Base-by-base conservation (phyloP, 1,140 invertebrate genomes). In the Aporrectodea caliginosa region DNA sequence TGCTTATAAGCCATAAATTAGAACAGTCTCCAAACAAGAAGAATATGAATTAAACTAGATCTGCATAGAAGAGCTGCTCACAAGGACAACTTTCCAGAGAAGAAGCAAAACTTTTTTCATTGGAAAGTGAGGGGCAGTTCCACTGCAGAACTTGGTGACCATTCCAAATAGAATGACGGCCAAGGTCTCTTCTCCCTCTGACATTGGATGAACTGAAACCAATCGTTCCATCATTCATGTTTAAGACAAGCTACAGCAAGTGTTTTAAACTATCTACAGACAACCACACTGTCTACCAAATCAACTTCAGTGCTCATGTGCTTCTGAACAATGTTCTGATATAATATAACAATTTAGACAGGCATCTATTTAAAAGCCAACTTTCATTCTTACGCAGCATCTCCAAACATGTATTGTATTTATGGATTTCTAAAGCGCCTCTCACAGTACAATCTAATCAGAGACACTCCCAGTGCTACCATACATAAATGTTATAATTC, bases 91-190 rank as follows among this genome's bases (percentile, higher is more conserved):
- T 90, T 99, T 99, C 97, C 97, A 99, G 16, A 99, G 86, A 1
- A 99, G 88, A n/a, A 99, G 88, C 33, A 99, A 89, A 76, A 98
- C 94, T 90, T 99, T 99, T 87, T 97, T 98, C 92, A 98, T 98
- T 22, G 97, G 97, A 90, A 97, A 98, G 90, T 98, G 95, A 71
- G 96, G 94, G 16, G 95, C 94, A 69, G 93, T 92, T 0, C 96
- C 96, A 85, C 94, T 95, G 89, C 96, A 98, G 86, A 98, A 96
- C 82, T 93, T 91, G 29, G 95, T 97, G 6, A 98, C 94, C 96
- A 98, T 88, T 81, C 93, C 92, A 72, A 98, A 91, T 78, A 99
- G 89, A 85, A 96, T 95, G 1, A 98, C 92, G 16, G 93, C 92
- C 16, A 98, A 88, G 74, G 96, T 88, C 86, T 97, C 95, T 84